These are phyloP conservation scores for Erynnis tages DNA, from an alignment of 2,888 invertebrate genomes.

Conservation along the genomic window DNA sequence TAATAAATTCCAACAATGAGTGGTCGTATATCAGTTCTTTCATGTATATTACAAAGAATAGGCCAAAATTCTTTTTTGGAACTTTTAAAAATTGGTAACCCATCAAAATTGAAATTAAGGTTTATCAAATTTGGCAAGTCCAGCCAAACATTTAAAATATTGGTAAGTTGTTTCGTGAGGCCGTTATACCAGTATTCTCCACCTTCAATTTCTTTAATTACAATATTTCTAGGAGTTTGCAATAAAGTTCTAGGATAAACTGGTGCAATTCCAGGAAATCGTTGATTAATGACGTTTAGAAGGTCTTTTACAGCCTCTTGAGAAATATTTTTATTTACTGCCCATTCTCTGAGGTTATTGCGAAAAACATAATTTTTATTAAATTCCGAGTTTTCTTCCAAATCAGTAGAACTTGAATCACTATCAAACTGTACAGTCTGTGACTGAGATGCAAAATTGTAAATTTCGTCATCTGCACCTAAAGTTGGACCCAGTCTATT, in stretches of 20 bases:
- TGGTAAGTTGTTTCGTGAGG: slow-evolving; percentile 23
- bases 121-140: slow-evolving; percentile 8
- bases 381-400: too few species aligned
- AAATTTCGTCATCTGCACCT: too few species aligned
- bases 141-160: slow-evolving; percentile 2
- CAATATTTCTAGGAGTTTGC: not conserved
- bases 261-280: not conserved
- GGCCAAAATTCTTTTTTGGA: not conserved
- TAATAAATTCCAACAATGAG: not conserved
- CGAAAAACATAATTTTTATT: too few species aligned
- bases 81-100: slow-evolving; percentile 16
- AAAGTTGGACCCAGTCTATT: too few species aligned
- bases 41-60: not conserved
- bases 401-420: too few species aligned
- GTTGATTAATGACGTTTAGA: not conserved
- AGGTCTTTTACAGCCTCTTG: not conserved
- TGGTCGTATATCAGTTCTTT: not conserved
- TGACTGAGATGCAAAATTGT: too few species aligned
- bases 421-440: too few species aligned
- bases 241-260: not conserved
- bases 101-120: slow-evolving; percentile 29
- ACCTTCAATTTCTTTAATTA: not conserved
- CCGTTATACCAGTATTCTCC: slow-evolving; percentile 36
- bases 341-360: not conserved
- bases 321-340: not conserved